A percentile compares a stretch with the other conserved stretches of the same genome.
These are phyloP conservation scores for Hesperophylax magnus DNA, from an alignment of 1,140 invertebrate genomes.

Conservation along the genomic window DNA sequence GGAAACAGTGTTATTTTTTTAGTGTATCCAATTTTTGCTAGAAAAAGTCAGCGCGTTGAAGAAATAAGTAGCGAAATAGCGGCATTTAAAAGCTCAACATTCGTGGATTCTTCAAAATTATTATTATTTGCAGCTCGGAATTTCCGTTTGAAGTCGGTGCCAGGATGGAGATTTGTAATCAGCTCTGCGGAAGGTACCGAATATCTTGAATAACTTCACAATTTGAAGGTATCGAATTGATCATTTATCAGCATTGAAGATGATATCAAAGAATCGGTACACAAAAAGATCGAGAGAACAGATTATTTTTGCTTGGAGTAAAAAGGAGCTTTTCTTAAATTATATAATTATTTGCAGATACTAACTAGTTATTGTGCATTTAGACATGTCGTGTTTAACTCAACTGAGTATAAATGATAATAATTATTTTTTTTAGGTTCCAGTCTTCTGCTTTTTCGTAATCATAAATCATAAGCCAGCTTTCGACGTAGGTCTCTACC, in stretches of 20 bases:
- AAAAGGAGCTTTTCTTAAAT: background rate
- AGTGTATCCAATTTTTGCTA: background rate
- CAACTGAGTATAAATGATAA: too few relatives aligned
- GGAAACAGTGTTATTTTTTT: background rate
- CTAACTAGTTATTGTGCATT: too few relatives aligned
- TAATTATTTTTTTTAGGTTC: too few relatives aligned
- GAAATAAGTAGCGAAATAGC: slow-evolving; percentile 7
- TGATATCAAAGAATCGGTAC: slow-evolving; percentile 19
- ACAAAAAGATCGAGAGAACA: background rate
- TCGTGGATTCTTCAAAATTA: background rate
- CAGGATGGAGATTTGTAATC: background rate
- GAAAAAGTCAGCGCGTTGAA: background rate
- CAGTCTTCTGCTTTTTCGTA: too few relatives aligned
- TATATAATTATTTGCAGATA: too few relatives aligned
- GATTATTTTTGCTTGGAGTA: background rate
- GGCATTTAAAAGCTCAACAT: background rate
- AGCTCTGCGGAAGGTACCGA: background rate
- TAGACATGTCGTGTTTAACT: too few relatives aligned
- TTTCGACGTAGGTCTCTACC: too few relatives aligned
- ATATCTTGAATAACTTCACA: slow-evolving; percentile 1
- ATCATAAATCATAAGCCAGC: too few relatives aligned
- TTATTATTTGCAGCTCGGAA: background rate
- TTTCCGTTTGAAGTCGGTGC: background rate
- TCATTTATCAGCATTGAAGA: slow-evolving; percentile 33
- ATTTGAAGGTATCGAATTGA: background rate